Evolutionary conservation across 1,140 invertebrate genomes (phyloP), one percentile per base, ranked within the genome.

Genomic region (Marisa cornuarietis): DNA sequence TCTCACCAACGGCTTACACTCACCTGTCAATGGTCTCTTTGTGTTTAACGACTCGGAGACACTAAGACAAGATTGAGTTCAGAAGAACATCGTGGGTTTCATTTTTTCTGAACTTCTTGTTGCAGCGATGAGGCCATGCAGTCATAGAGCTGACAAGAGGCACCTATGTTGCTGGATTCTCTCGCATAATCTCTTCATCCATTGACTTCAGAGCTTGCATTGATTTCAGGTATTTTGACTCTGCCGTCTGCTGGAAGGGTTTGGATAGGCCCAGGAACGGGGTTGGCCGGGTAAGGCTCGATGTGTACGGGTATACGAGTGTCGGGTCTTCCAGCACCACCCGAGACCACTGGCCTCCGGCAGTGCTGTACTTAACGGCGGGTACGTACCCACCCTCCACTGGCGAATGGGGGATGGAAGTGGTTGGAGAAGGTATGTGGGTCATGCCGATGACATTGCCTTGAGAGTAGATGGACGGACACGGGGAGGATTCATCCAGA

Each of bases 261-360:
- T 83, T 83, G 54, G 80, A 77, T 54, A 83, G 26, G 61, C 77
- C 78, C 4, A 83, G 79, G 66, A 80, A 78, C n/a, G 80, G 83
- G 4, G 73, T 80, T 24, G 69, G 74, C n/a, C 80, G 78, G 18
- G 76, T 74, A 42, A 81, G 58, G 78, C 78, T 79, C 66, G 82
- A 75, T 16, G 65, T 76, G 78, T 83, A 83, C 20, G 82, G 72
- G 79, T 81, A 83, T 42, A 76, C 66, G 7, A 71, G 61, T 20
- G 58, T 71, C 4, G 73, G 66, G 62, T 80, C 79, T 63, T 80
- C 79, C 65, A 77, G 13, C 1, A 63, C 24, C 62, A 24, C 52
- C 63, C 72, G 52, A 22, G 26, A 10, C 58, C 71, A 52, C 51
- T 71, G 42, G 51, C 18, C 61, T 74, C 72, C 22, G 42, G 52